Conservation (phyloP, 2,888 invertebrate species). For the Cryptus armator region DNA sequence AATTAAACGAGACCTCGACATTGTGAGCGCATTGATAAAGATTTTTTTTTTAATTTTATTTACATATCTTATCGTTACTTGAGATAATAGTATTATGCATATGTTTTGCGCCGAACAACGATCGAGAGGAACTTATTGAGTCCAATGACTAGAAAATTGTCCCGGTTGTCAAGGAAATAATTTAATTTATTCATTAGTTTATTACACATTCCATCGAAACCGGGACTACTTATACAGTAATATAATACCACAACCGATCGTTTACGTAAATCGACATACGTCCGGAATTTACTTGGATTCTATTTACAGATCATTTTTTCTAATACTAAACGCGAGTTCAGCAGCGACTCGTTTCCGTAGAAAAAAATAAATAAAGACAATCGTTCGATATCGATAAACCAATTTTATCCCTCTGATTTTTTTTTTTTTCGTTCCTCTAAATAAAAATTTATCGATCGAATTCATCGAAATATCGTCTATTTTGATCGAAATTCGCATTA, state of each 20-base stretch:
- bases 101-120: conserved; percentile 10
- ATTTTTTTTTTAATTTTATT: conserved; percentile 43
- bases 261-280: background rate
- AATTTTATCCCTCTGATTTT: background rate
- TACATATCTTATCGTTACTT: conserved; percentile 35
- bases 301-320: conserved; percentile 54
- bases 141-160: conserved; percentile 36
- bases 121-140: conserved; percentile 36
- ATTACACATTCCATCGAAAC: conserved; percentile 38
- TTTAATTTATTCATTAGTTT: conserved; percentile 34
- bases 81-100: conserved; percentile 12
- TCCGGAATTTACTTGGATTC: conserved; percentile 23
- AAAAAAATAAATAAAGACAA: background rate
- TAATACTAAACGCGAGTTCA: background rate
- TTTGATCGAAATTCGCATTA: background rate
- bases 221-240: conserved; percentile 35
- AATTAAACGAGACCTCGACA: conserved; percentile 3
- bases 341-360: background rate
- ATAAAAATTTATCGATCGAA: background rate
- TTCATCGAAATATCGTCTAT: background rate
- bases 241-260: conserved; percentile 12
- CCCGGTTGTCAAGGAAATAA: conserved; percentile 22
- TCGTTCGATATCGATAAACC: background rate
- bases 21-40: conserved; percentile 37
- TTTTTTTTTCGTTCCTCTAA: background rate